A percentile compares a stretch with the other conserved stretches of the same genome.
These are phyloP conservation scores for Automeris io DNA, from an alignment of 2,888 invertebrate species.

Conservation along the genomic window DNA sequence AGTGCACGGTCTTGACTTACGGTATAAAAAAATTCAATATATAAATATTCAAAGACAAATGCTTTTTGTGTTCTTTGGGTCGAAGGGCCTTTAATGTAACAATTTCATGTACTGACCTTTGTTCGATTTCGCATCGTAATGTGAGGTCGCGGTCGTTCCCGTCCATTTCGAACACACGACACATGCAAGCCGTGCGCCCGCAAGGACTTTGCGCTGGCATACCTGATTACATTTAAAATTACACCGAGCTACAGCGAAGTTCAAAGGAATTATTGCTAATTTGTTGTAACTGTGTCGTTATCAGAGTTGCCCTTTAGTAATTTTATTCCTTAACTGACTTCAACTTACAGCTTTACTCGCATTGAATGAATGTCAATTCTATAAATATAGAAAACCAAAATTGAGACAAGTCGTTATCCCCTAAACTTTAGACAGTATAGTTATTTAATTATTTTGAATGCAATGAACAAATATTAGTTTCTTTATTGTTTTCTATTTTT, in stretches of 20 bases:
- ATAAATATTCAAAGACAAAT: too few relatives aligned
- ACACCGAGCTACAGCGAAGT: neutral
- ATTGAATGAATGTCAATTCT: too few relatives aligned
- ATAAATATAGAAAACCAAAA: too few relatives aligned
- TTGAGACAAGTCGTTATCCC: too few relatives aligned
- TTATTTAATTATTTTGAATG: too few relatives aligned
- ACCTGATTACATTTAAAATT: neutral
- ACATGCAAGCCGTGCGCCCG: neutral
- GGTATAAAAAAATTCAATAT: too few relatives aligned
- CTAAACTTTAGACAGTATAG: too few relatives aligned
- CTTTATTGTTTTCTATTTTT: too few relatives aligned
- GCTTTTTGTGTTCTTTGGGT: neutral
- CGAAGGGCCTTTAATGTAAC: slow-evolving; percentile 1
- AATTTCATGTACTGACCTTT: slow-evolving; percentile 1
- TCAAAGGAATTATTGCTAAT: slow-evolving; percentile 1
- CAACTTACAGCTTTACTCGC: too few relatives aligned
- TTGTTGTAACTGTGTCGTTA: slow-evolving; percentile 9
- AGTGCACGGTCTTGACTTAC: too few relatives aligned
- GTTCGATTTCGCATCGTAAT: slow-evolving; percentile 5
- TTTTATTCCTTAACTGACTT: too few relatives aligned
- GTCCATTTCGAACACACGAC: slow-evolving; percentile 5
- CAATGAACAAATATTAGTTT: too few relatives aligned
- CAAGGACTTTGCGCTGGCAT: slow-evolving; percentile 4
- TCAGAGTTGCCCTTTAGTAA: neutral
- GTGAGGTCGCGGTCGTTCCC: slow-evolving; percentile 4